Evolutionary conservation across 2,888 invertebrate genomes (phyloP), one percentile per base, ranked within the genome.

Genomic region (Hoplodrina blanda): DNA sequence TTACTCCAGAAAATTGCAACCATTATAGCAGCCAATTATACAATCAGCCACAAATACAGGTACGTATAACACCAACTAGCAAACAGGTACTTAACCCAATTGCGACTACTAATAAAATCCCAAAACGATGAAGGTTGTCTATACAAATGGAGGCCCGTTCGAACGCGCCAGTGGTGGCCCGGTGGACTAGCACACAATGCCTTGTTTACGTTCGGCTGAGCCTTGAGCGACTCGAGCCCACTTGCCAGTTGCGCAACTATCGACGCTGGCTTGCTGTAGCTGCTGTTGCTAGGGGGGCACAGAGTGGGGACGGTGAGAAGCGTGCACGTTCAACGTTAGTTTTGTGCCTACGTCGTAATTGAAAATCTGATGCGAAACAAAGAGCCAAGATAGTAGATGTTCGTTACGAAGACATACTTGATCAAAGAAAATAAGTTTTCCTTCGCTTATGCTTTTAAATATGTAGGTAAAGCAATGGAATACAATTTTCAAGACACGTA

Each of bases 191-290:
- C 73, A 75, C 80, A 81, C 90, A 91, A 90, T 89, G 80, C 76
- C 85, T 86, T 90, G 91, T 90, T 91, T 91, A 89, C 90, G 88
- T 88, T 87, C 70, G 86, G 68, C 82, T 82, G 79, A 85, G 91
- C 92, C 92, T 91, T 91, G 90, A 87, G 90, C 86, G 87, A 84
- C 82, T 88, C 88, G 89, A 90, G 88, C 87, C 69, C 79, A 72
- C 87, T 93, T 92, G 92, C 92, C 79, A 75, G 86, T 94, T 93
- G 92, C 92, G 92, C 93, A 94, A 93, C 87, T 81, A 82, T 83
- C 81, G 85, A 85, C 78, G 83, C 78, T 89, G 87, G 90, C 87
- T 86, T 84, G 83, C 89, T 88, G 88, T 85, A 78, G 82, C 84
- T 87, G 81, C 82, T 93, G 94, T 94, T 94, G 91, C 94, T 92